These are phyloP conservation scores for Poecilobothrus nobilitatus DNA, from an alignment of 2,888 invertebrate species.

Conservation along the genomic window DNA sequence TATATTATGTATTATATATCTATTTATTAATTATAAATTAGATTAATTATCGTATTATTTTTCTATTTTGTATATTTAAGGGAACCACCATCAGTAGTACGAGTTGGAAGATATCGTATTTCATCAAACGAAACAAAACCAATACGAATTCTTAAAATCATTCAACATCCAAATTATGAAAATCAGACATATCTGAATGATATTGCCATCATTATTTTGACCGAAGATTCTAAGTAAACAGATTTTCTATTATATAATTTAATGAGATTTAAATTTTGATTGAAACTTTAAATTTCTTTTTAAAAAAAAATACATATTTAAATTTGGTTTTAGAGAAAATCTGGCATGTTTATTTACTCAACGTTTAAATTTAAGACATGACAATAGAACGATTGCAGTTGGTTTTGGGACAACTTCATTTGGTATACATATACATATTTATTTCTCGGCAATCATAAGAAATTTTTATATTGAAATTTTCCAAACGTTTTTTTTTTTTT, in stretches of 20 bases:
- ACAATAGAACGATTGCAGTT: background rate
- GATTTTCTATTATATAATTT: too few species aligned
- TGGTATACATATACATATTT: too few species aligned
- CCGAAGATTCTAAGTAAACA: background rate
- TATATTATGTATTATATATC: too few species aligned
- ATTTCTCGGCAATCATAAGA: background rate
- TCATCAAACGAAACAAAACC: constrained; percentile 12
- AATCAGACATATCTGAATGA: constrained; percentile 8
- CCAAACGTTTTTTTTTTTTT: too few species aligned
- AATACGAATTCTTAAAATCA: constrained; percentile 18
- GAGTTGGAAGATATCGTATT: constrained; percentile 22
- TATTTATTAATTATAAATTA: background rate
- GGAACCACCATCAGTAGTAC: constrained; percentile 22
- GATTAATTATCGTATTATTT: background rate
- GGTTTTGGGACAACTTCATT: background rate
- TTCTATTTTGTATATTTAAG: constrained; percentile 15
- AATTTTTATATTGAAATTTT: background rate
- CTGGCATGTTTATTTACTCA: background rate
- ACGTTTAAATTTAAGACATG: too few species aligned
- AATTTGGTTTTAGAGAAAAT: background rate
- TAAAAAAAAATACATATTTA: background rate
- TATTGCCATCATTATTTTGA: constrained; percentile 11
- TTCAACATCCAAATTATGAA: constrained; percentile 20
- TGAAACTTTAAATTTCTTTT: background rate
- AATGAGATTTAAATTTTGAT: background rate